Conservation (phyloP, 2,888 invertebrate genomes). For the Andrena flavipes region DNA sequence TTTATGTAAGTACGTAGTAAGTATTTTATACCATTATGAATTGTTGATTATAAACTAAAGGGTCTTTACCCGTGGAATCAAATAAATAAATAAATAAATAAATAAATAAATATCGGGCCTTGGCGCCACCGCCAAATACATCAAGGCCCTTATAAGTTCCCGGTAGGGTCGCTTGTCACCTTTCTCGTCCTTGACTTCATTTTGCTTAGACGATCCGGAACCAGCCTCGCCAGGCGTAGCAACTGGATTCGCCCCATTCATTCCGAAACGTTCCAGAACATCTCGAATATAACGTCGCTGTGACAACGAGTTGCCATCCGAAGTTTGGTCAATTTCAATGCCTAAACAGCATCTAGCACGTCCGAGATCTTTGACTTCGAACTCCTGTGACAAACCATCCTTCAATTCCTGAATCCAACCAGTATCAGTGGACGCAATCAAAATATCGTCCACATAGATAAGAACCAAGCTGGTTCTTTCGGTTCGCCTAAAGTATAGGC, state of each 20-base stretch:
- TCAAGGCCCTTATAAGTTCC: background rate
- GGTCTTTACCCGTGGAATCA: too few species aligned
- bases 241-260: background rate
- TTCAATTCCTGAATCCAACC: background rate
- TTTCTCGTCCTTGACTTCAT: background rate
- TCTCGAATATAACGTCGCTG: background rate
- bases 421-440: too few species aligned
- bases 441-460: too few species aligned
- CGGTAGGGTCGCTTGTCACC: background rate
- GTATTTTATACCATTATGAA: too few species aligned
- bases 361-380: too few species aligned
- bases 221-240: background rate
- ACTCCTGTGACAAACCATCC: background rate
- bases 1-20: too few species aligned
- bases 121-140: conserved; percentile 7
- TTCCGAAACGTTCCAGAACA: background rate
- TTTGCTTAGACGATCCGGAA: background rate
- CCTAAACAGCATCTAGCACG: too few species aligned
- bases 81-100: too few species aligned
- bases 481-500: background rate
- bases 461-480: background rate
- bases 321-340: background rate
- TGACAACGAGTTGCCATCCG: background rate
- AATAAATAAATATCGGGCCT: too few species aligned
- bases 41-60: too few species aligned